phyloP scores from a whole-genome alignment of 2,113 vertebrate species.

The Danionella cerebrum region DNA sequence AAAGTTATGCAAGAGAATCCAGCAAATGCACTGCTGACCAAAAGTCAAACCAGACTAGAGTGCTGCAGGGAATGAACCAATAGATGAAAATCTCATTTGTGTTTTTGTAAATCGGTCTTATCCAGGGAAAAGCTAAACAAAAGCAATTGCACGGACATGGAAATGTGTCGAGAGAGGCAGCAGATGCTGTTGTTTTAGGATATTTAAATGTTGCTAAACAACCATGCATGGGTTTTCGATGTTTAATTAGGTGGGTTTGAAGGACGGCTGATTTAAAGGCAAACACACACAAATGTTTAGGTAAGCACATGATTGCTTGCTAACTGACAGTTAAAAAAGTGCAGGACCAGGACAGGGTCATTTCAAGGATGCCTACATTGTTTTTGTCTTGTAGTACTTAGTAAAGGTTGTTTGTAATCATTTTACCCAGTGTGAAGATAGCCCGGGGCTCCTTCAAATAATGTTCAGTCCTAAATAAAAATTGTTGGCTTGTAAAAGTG shows the following conservation, averaged over 20 bases:
- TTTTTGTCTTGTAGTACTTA: no score
- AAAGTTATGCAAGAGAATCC: conserved; percentile 3
- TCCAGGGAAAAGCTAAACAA: conserved; percentile 35
- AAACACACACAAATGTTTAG: not conserved
- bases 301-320: not conserved
- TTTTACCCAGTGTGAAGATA: no score
- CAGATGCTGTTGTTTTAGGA: conserved; percentile 47
- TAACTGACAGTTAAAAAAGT: conserved; percentile 36
- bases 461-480: no score
- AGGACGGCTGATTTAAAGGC: not conserved
- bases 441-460: no score
- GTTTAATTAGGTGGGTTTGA: not conserved
- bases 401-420: no score
- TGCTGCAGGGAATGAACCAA: not conserved
- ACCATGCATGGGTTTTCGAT: conserved; percentile 9
- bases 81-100: conserved; percentile 49
- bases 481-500: no score
- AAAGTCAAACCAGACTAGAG: not conserved
- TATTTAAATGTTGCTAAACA: conserved; percentile 38
- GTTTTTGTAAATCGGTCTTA: conserved; percentile 61
- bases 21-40: not conserved
- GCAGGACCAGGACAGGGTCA: conserved; percentile 5
- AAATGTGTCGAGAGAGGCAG: conserved; percentile 57
- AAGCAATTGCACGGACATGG: conserved; percentile 45
- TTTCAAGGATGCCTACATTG: no score